Base-by-base conservation (phyloP, 2,797 vertebrate genomes). In the Premnoplex brunnescens region DNA sequence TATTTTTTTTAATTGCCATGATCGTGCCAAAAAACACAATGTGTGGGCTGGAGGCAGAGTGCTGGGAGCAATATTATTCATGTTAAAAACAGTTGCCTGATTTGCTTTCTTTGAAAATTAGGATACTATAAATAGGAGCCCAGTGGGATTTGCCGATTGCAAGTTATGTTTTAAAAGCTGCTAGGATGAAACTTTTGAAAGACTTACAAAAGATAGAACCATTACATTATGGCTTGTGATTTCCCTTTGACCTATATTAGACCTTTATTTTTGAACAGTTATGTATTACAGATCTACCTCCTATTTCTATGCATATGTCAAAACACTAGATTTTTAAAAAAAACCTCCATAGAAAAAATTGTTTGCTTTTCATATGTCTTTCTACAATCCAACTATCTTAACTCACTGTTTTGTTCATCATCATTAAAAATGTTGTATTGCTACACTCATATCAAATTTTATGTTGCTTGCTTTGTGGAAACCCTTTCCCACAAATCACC, bases 91-190 rank as follows among this genome's bases (percentile, higher is more conserved):
- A 51, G 88, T 81, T 87, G 83, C 75, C 87, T 91, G 77, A 89
- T 94, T 95, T 96, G 83, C 91, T 93, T 93, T 83, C 96, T 96
- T 95, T 93, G 76, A 96, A 96, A 96, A 94, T 93, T 82, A 93
- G 43, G 63, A 74, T 90, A 51, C 93, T 96, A 94, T 95, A 97
- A 94, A 97, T 95, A 96, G 91, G 43, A 88, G 44, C 67, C 73
- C 76, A 79, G 63, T 32, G 75, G 89, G 92, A 94, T 90, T 89
- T 94, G 84, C 75, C 32, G 1, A 93, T 77, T 90, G 71, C 68
- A 78, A 93, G 56, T 93, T 93, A 85, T 74, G 52, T 72, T 94
- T 92, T 59, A 90, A 96, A 95, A 89, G 85, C 74, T 85, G 77
- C 72, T 86, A 54, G 56, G 63, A 91, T 64, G 5, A 91, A 93